Base-by-base conservation (phyloP, 2,797 vertebrate species). In the Champsocephalus gunnari region DNA sequence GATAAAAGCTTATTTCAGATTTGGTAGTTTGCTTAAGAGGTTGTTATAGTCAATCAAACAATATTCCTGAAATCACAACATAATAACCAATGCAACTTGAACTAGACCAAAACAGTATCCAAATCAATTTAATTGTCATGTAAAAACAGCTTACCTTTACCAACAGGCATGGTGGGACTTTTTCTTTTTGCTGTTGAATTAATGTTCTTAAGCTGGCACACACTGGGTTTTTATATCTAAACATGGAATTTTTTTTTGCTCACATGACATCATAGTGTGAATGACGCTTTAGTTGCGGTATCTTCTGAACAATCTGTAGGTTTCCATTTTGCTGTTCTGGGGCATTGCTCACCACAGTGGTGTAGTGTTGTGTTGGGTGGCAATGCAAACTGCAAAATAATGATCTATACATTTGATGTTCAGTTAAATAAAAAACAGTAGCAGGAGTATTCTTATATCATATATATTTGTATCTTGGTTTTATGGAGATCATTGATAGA, bases 91-190 rank as follows among this genome's bases (percentile, higher is more conserved):
- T 7, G 3, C 34, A 43, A 49, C 3, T 19, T 12, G 19, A 41
- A 69, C 34, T 38, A 7, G 1, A 38, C 34, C 6, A 38, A 38
- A 38, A 38, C 34, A 38, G 34, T 7, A 38, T 38, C 43, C 43
- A 16, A 70, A 43, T 38, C 0, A 21, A 38, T 28, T 28, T 4
- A 49, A 3, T 2, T 45, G 32, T 56, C 0, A 32, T 38, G 70
- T 9, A 19, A 58, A 66, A 44, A 1, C 12, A 19, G 34, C 81
- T 86, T 91, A 92, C 91, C 89, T 88, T 84, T 77, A 41, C 11
- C 12, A 14, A 24, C 60, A 73, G 38, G n/a, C 91, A 93, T 92
- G 48, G 5, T 82, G 66, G 5, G 17, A 47, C 3, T 65, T 67
- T 63, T 60, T 51, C 50, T 61, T 38, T 41, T 48, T 7, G 34